A percentile compares a stretch with the other conserved stretches of the same genome.
Evolutionary conservation across 1,140 invertebrate species (phyloP).

Genomic region (Pentalonia nigronervosa): DNA sequence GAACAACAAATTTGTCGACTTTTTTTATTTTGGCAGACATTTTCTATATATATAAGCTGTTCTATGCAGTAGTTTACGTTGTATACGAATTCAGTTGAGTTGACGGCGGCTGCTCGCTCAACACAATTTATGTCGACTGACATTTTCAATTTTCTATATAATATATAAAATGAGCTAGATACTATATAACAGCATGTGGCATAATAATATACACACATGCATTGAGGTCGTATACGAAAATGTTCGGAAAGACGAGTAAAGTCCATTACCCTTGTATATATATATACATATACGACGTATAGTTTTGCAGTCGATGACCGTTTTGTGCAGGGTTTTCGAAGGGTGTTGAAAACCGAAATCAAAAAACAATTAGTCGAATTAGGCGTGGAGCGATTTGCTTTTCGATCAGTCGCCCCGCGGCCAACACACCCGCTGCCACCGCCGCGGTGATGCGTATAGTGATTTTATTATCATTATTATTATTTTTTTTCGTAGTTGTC

Average conservation of each 20-base stretch:
- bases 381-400: background rate
- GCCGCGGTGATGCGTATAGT: background rate
- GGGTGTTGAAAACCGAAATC: background rate
- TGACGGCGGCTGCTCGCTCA: background rate
- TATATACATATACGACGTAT: background rate
- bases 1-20: background rate
- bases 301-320: background rate
- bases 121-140: background rate
- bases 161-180: background rate
- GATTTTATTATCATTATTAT: background rate
- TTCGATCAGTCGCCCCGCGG: background rate
- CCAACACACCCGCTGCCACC: background rate
- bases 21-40: background rate
- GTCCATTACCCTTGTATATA: background rate
- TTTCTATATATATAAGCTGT: background rate
- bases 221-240: background rate
- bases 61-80: background rate
- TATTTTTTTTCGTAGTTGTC: background rate
- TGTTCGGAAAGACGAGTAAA: background rate
- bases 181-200: background rate
- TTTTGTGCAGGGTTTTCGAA: background rate
- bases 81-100: background rate
- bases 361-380: conserved; percentile 1
- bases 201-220: background rate
- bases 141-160: conserved; percentile 3